These are phyloP conservation scores for Protonibea diacanthus DNA, from an alignment of 2,797 vertebrate genomes.

Conservation along the genomic window DNA sequence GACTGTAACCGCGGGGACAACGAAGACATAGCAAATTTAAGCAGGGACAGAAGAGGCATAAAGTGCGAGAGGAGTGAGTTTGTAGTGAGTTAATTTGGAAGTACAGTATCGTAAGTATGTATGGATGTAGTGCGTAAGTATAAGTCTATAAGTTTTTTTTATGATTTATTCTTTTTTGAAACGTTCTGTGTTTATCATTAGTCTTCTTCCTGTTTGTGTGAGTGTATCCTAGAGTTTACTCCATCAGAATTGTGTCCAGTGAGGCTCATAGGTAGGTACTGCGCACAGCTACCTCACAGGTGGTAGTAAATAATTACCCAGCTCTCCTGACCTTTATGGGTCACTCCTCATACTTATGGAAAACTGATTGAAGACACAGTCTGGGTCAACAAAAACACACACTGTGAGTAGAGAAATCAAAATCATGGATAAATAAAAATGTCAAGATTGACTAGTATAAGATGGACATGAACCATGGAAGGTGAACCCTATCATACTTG, in stretches of 20 bases:
- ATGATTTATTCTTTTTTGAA: too few species aligned
- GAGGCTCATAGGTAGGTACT: neutral
- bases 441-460: neutral
- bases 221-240: neutral
- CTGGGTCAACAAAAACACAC: constrained; percentile 1
- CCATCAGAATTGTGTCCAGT: neutral
- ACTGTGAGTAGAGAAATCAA: neutral
- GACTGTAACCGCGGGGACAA: too few species aligned
- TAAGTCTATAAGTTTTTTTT: too few species aligned
- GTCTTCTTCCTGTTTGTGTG: too few species aligned
- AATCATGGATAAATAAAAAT: neutral
- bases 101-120: too few species aligned
- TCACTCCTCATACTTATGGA: neutral
- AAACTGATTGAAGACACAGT: neutral
- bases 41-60: too few species aligned
- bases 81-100: too few species aligned
- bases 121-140: too few species aligned
- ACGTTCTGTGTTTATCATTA: too few species aligned
- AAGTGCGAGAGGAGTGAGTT: too few species aligned
- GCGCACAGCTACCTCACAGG: neutral
- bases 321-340: neutral
- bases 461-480: neutral
- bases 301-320: constrained; percentile 2
- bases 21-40: too few species aligned
- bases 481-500: neutral